Evolutionary conservation across 2,113 vertebrate genomes (phyloP).

Genomic region (Epinephelus moara): DNA sequence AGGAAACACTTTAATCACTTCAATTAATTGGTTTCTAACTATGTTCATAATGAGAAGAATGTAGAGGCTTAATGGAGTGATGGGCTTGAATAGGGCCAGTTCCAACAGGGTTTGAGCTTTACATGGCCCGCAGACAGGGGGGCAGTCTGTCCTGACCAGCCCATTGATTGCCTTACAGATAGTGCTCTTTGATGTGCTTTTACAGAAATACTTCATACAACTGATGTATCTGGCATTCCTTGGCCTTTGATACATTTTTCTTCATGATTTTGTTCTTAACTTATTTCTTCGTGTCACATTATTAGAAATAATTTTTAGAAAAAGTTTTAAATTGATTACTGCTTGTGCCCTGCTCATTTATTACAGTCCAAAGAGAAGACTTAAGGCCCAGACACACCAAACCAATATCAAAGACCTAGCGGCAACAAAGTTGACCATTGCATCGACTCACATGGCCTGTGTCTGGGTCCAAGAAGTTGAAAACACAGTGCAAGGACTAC

Average conservation of each 20-base stretch:
- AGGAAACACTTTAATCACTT: constrained; percentile 79
- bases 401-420: too few species aligned
- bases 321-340: background rate
- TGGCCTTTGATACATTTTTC: background rate
- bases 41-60: constrained; percentile 73
- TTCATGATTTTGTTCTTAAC: background rate
- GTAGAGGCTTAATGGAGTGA: constrained; percentile 58
- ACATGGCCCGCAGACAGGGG: constrained; percentile 21
- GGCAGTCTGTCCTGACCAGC: background rate
- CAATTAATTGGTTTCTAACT: constrained; percentile 81
- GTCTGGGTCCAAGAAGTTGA: too few species aligned
- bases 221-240: background rate
- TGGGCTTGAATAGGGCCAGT: constrained; percentile 50
- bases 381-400: background rate
- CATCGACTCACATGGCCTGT: too few species aligned
- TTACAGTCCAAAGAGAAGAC: background rate
- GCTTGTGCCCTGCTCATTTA: background rate
- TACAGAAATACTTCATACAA: background rate
- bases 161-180: background rate
- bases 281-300: background rate
- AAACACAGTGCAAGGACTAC: too few species aligned
- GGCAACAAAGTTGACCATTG: too few species aligned
- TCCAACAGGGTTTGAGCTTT: constrained; percentile 47
- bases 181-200: background rate
- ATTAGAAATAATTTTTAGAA: background rate